Percentiles rank a stretch among this genome's conserved stretches.
Conservation (phyloP, 2,113 vertebrate species). For the Sylvilagus bachmani region DNA sequence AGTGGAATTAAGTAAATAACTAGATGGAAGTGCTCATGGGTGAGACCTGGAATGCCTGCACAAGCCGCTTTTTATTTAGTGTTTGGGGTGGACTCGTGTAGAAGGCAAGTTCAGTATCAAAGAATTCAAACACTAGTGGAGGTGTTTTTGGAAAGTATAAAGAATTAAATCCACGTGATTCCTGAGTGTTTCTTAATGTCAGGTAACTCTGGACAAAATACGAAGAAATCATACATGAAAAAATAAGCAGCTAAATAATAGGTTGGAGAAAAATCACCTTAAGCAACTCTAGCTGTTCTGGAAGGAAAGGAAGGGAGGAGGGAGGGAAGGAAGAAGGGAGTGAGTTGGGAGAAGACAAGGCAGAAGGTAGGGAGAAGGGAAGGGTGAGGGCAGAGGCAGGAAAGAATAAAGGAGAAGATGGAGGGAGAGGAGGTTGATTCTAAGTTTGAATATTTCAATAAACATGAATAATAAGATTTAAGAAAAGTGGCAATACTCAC, state of each 20-base stretch:
- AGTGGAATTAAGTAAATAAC: constrained; percentile 52
- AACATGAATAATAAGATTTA: neutral
- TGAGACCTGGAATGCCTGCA: neutral
- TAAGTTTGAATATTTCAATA: neutral
- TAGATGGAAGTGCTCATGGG: neutral
- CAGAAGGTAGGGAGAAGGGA: neutral
- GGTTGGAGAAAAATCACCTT: neutral
- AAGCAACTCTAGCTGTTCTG: neutral
- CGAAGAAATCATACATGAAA: neutral
- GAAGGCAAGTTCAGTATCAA: constrained; percentile 40
- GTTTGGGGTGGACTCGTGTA: neutral
- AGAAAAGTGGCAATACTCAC: neutral
- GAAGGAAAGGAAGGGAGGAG: neutral
- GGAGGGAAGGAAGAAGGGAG: neutral
- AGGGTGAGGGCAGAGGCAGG: neutral
- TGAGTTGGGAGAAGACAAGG: neutral
- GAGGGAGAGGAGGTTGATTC: neutral
- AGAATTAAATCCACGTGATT: constrained; percentile 51
- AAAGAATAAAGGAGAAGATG: neutral
- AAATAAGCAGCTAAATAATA: neutral
- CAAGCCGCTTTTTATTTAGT: neutral
- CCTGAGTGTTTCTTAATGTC: neutral
- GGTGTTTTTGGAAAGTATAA: neutral
- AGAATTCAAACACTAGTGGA: constrained; percentile 1
- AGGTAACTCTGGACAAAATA: neutral